phyloP scores from a whole-genome alignment of 2,797 vertebrate species.

The Bufotes viridis region DNA sequence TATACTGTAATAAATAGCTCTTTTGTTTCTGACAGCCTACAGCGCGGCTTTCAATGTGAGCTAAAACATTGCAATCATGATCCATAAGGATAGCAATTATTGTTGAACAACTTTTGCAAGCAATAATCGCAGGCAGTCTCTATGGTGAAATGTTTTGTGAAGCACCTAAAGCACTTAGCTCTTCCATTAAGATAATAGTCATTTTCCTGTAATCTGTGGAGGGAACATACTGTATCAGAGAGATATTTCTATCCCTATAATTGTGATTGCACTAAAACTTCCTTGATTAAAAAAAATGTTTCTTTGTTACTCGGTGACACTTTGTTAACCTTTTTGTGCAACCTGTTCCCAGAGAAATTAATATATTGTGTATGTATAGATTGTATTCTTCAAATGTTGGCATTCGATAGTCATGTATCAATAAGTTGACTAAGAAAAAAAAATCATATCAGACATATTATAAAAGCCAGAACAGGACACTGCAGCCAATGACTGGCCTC shows the following conservation, averaged over 20 bases:
- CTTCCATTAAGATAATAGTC: conserved; percentile 46
- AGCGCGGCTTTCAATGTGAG: conserved; percentile 21
- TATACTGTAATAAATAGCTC: conserved; percentile 5
- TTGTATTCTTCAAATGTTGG: neutral
- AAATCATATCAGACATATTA: neutral
- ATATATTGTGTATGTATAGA: neutral
- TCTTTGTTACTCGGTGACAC: neutral
- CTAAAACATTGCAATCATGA: conserved; percentile 49
- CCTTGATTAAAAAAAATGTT: conserved; percentile 24
- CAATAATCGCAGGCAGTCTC: conserved; percentile 39
- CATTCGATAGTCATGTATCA: neutral
- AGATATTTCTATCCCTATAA: conserved; percentile 28
- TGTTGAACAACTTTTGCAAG: conserved; percentile 52
- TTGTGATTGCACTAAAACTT: conserved; percentile 39
- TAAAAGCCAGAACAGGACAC: no score
- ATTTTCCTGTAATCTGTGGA: conserved; percentile 53
- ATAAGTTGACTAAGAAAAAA: neutral
- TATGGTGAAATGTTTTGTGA: conserved; percentile 50
- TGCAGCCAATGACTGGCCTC: no score
- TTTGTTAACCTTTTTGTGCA: conserved; percentile 2
- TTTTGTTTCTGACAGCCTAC: conserved; percentile 46
- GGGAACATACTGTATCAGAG: conserved; percentile 44
- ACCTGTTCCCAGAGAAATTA: neutral
- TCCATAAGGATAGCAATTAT: conserved; percentile 52
- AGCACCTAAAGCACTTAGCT: conserved; percentile 49